phyloP scores from a whole-genome alignment of 2,113 vertebrate genomes.

The Orthonyx spaldingii region DNA sequence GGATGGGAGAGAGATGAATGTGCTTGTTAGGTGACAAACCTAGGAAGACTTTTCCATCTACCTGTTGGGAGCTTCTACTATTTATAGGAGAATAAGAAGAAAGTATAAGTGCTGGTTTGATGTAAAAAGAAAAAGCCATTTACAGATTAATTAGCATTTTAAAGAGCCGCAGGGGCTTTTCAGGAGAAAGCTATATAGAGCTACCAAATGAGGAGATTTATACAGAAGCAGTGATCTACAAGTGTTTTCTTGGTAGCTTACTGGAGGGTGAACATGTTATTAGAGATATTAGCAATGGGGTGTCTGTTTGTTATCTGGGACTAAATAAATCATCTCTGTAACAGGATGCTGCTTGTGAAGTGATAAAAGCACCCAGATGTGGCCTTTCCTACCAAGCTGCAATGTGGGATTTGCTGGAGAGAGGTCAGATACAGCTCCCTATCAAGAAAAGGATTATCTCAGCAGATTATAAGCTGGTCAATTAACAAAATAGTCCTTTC shows the following conservation, averaged over 20 bases:
- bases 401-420: not conserved
- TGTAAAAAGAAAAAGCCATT: not conserved
- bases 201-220: not conserved
- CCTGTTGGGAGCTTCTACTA: not conserved
- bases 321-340: conserved; percentile 7
- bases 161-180: not conserved
- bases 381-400: not conserved
- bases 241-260: not conserved
- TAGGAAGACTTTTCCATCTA: not conserved
- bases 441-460: not conserved
- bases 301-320: not conserved
- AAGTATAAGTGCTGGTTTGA: not conserved
- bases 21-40: not conserved
- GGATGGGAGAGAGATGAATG: not conserved
- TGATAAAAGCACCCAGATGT: conserved; percentile 1
- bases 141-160: conserved; percentile 1
- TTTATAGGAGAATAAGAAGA: not conserved
- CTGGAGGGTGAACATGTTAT: not conserved
- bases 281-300: not conserved
- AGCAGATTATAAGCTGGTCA: not conserved
- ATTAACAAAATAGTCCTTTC: not conserved
- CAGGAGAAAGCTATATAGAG: not conserved
- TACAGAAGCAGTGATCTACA: not conserved
- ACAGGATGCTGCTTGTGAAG: not conserved
- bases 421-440: not conserved